Base-by-base conservation (phyloP, 2,113 vertebrate genomes). In the Plecturocebus donacophilus region DNA sequence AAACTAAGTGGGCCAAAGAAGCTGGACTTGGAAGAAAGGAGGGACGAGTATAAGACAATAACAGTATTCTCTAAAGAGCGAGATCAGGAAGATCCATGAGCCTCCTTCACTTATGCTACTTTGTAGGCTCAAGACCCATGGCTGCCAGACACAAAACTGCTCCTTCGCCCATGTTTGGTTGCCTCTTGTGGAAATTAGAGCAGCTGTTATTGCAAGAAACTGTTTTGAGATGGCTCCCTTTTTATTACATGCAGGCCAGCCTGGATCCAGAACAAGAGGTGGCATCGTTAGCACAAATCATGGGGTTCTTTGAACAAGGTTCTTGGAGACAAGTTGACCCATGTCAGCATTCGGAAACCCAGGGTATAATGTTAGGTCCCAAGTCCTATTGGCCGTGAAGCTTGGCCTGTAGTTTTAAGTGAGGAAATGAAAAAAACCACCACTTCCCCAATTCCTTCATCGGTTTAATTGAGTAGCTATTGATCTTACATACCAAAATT, bases 401-500 rank as follows among this genome's bases (percentile, higher is more conserved):
- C 27, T 54, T 77, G 35, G n/a, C 13, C n/a, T 96, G 1, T n/a
- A 77, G 54, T 87, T 96, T 84, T 86, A 58, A 83, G 21, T 93
- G 82, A 73, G 17, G 16, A n/a, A 83, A 47, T 82, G 16, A 68
- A 68, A 90, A 88, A 38, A 54, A 11, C 32, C 5, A 81, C 10
- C 2, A 40, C 12, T 77, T 40, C 27, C 32, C 47, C 42, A 25
- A 16, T 83, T 92, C 38, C 11, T 47, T 14, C 45, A n/a, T 68
- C 58, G 54, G 8, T 90, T 92, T 71, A 76, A 49, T 9, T 97
- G 92, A 96, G 38, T 58, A 2, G 14, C 58, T 80, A 3, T 68
- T 96, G n/a, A n/a, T 96, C 96, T 96, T 64, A 56, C 54, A 96
- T 95, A 95, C 96, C 73, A 98, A 96, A 98, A 97, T 98, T 98